phyloP scores from a whole-genome alignment of 1,140 invertebrate genomes.

The Brachionus manjavacas region DNA sequence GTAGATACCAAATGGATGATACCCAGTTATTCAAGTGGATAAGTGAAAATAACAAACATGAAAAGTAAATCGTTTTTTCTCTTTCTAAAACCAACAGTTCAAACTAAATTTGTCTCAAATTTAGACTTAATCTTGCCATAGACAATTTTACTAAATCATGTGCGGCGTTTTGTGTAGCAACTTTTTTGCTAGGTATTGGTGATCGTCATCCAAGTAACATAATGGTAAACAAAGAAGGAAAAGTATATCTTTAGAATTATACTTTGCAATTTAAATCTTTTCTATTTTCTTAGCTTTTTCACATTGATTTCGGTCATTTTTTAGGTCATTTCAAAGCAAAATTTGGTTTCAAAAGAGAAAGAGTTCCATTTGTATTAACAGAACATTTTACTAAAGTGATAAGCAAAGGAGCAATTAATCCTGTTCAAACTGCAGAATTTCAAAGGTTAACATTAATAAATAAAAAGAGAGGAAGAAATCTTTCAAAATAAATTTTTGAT shows the following conservation, averaged over 20 bases:
- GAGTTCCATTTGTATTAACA: constrained; percentile 50
- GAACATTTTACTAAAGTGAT: constrained; percentile 67
- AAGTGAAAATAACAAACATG: constrained; percentile 71
- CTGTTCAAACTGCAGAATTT: constrained; percentile 20
- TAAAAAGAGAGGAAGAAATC: too few relatives aligned
- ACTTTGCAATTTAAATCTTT: background rate
- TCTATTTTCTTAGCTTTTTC: constrained; percentile 69
- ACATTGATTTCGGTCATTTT: constrained; percentile 99
- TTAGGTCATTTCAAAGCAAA: constrained; percentile 98
- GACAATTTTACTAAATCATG: constrained; percentile 93
- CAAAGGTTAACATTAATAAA: background rate
- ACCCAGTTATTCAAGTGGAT: constrained; percentile 80
- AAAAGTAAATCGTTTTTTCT: constrained; percentile 49
- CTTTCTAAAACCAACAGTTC: background rate
- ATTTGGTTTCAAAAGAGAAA: constrained; percentile 90
- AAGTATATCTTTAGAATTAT: constrained; percentile 50
- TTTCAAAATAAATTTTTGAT: background rate
- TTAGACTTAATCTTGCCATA: constrained; percentile 76
- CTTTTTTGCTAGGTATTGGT: constrained; percentile 92
- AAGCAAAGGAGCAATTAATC: background rate
- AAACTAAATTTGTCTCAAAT: background rate
- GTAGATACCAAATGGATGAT: constrained; percentile 72
- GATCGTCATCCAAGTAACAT: constrained; percentile 98
- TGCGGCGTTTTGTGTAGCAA: constrained; percentile 97
- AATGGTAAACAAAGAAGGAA: constrained; percentile 84